phyloP scores from a whole-genome alignment of 2,113 vertebrate genomes.

The Agelaius tricolor region DNA sequence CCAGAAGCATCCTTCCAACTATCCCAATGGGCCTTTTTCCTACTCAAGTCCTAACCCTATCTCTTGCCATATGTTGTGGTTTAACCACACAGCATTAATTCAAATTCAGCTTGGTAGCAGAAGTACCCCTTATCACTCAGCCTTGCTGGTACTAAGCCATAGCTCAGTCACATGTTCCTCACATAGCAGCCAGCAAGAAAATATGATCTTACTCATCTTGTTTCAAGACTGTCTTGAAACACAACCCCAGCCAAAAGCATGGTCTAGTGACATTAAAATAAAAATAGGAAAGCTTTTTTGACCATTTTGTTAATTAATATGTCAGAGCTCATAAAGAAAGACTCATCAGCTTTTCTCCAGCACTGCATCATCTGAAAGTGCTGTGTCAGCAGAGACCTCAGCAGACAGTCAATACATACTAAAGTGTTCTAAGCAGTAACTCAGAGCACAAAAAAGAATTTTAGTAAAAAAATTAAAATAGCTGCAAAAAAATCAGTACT shows the following conservation, averaged over 20 bases:
- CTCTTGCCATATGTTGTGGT: neutral
- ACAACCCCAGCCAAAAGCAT: slow-evolving; percentile 31
- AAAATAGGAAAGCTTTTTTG: slow-evolving; percentile 83
- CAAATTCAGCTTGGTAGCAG: neutral
- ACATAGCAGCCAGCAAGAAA: neutral
- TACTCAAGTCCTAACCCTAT: neutral
- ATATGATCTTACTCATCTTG: slow-evolving; percentile 4
- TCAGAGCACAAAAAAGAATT: slow-evolving; percentile 67
- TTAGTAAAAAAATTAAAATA: slow-evolving; percentile 43
- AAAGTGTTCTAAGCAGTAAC: slow-evolving; percentile 75
- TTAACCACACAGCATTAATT: neutral
- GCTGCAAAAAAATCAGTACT: neutral
- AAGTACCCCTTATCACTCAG: neutral
- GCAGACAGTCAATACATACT: slow-evolving; percentile 89
- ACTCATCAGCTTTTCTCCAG: slow-evolving; percentile 82
- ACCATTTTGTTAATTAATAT: slow-evolving; percentile 96
- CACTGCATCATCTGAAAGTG: slow-evolving; percentile 80
- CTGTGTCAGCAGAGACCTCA: slow-evolving; percentile 82
- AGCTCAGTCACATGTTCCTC: neutral
- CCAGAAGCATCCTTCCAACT: neutral
- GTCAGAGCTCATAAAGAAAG: slow-evolving; percentile 92
- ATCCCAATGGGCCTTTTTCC: neutral
- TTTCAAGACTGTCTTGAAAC: slow-evolving; percentile 13
- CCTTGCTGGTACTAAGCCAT: neutral
- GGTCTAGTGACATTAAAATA: slow-evolving; percentile 83